Evolutionary conservation across 1,140 invertebrate species (phyloP).

Genomic region (Lutraria rhynchaena): DNA sequence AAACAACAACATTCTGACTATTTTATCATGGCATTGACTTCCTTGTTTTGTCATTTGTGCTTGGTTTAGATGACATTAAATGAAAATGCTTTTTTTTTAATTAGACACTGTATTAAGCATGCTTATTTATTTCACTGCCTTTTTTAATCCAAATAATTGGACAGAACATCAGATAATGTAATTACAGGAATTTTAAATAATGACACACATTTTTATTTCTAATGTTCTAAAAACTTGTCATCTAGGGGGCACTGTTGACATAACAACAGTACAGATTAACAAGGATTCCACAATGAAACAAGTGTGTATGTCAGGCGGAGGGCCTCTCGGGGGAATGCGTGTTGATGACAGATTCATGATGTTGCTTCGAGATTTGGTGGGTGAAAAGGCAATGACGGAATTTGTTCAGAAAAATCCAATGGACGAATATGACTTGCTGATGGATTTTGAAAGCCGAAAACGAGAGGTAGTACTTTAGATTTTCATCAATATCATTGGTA

Average conservation of each 20-base stretch:
- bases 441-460: constrained; percentile 36
- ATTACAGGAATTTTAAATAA: no score
- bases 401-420: constrained; percentile 13
- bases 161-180: no score
- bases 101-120: no score
- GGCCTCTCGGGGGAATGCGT: constrained; percentile 23
- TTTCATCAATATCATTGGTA: no score
- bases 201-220: no score
- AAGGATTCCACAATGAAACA: constrained; percentile 31
- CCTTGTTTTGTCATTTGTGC: no score
- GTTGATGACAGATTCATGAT: constrained; percentile 36
- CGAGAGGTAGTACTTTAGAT: constrained; percentile 9
- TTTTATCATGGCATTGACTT: no score
- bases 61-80: no score
- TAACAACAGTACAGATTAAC: constrained; percentile 32
- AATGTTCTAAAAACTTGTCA: background rate
- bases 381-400: background rate
- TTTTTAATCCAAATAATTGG: no score
- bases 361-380: constrained; percentile 7
- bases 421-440: constrained; percentile 25
- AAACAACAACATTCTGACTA: no score
- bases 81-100: no score
- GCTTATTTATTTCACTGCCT: no score
- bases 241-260: constrained; percentile 39
- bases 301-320: constrained; percentile 30